Evolutionary conservation across 2,888 invertebrate species (phyloP), one percentile per base, ranked within the genome.

Genomic region (Trissoscelio sp.): DNA sequence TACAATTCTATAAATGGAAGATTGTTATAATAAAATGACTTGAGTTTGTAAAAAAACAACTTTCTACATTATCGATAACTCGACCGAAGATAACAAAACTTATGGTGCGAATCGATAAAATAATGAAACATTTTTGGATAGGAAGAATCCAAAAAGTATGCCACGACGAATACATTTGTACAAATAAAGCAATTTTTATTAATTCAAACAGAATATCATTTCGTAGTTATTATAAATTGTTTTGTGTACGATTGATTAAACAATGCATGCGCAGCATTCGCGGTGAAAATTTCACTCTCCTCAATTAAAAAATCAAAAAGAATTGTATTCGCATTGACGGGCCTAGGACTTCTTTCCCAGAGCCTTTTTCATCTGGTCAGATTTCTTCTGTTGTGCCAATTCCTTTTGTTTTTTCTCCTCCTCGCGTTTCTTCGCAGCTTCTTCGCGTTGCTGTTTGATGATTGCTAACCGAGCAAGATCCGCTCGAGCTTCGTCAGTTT

Each of bases 391-490:
- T 46, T 92, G 92, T 0, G 93, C 94, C 53, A 93, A 91, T 87
- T 94, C 95, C 87, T 92, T 94, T 82, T 93, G 94, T 92, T 95
- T 95, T 87, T 94, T 95, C 84, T 98, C 98, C 4, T 95, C 95
- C 88, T 98, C 98, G 57, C 97, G 94, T 88, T 96, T 95, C 87
- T 96, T 96, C n/a, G 97, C 97, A 0, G 98, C 98, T 86, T 99
- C 98, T 88, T 98, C 98, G 12, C 99, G 93, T 92, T 99, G 98
- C 91, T 98, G 97, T 79, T 96, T 95, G 86, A 99, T 97, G 86
- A 99, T 96, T 2, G 98, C 98, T 86, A 99, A 93, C 67, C 99
- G 93, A 3, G 98, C 99, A 57, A 99, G 92, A 92, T 99, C 99
- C 0, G 98, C 97, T 66, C 97, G 94, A 0, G 99, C 99, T 90